A percentile compares a stretch with the other conserved stretches of the same genome.
Conservation (phyloP, 2,797 vertebrate species). For the Crenuchus spilurus region DNA sequence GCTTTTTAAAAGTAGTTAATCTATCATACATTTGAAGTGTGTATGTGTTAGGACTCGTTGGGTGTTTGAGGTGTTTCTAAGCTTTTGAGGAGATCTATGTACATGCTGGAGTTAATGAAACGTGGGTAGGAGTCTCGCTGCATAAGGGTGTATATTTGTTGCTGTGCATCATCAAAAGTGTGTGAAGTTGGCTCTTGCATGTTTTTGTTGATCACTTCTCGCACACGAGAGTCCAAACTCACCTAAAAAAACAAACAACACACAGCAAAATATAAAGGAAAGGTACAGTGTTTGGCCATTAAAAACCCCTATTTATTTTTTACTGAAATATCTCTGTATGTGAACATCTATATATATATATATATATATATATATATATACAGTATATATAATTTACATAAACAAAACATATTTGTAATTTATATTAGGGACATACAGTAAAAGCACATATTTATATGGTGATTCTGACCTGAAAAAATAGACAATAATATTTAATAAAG, state of each 20-base stretch:
- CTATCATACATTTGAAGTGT: too few species aligned
- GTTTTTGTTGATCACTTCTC: constrained; percentile 93
- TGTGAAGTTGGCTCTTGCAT: constrained; percentile 93
- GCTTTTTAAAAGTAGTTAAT: too few species aligned
- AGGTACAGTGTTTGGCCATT: neutral
- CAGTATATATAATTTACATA: too few species aligned
- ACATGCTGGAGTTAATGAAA: constrained; percentile 90
- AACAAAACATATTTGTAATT: too few species aligned
- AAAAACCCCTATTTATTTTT: too few species aligned
- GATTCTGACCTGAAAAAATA: too few species aligned
- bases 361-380: too few species aligned
- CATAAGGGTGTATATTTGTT: constrained; percentile 98
- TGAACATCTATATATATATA: too few species aligned
- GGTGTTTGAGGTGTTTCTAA: constrained; percentile 50
- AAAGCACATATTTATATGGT: too few species aligned
- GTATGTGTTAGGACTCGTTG: constrained; percentile 48
- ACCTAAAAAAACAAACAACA: constrained; percentile 78
- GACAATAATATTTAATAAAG: too few species aligned
- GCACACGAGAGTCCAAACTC: constrained; percentile 92
- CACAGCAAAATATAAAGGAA: neutral
- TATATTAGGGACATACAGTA: too few species aligned
- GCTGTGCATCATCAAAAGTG: constrained; percentile 95
- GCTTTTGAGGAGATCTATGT: constrained; percentile 85
- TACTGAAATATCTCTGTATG: too few species aligned
- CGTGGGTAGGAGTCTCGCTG: constrained; percentile 98